Evolutionary conservation across 1,140 invertebrate genomes (phyloP).

Genomic region (Bombus fervidus): DNA sequence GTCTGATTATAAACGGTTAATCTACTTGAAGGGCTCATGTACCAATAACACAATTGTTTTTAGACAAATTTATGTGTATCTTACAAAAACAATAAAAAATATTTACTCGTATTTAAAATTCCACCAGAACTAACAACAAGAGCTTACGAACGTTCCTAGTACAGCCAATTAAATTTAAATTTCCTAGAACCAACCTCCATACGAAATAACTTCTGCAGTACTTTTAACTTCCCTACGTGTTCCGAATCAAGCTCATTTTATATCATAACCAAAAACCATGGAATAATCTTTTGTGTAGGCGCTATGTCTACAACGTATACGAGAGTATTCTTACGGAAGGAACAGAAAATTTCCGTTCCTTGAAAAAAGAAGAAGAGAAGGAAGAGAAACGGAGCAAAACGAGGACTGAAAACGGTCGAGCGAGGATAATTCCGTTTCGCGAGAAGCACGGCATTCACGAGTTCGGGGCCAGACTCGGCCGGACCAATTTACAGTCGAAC

Average conservation of each 20-base stretch:
- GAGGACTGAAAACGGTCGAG: neutral
- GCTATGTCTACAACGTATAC: no score
- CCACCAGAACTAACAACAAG: no score
- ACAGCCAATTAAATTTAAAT: neutral
- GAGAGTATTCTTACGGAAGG: neutral
- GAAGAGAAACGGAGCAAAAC: neutral
- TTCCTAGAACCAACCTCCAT: neutral
- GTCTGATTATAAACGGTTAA: neutral
- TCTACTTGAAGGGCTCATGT: neutral
- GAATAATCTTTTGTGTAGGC: neutral
- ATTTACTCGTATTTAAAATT: no score
- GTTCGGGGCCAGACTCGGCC: constrained; percentile 35
- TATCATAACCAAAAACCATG: neutral
- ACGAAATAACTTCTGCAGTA: neutral
- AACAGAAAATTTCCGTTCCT: neutral
- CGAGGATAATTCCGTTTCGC: constrained; percentile 14
- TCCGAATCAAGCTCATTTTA: neutral
- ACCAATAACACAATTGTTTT: neutral
- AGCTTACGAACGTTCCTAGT: no score
- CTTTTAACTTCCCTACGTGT: neutral
- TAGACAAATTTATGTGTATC: neutral
- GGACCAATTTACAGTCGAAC: constrained; percentile 58
- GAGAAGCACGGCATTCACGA: constrained; percentile 4
- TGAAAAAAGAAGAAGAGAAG: neutral
- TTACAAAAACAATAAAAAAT: neutral